phyloP scores from a whole-genome alignment of 2,888 invertebrate genomes.

The Harpagoxenus sublaevis region DNA sequence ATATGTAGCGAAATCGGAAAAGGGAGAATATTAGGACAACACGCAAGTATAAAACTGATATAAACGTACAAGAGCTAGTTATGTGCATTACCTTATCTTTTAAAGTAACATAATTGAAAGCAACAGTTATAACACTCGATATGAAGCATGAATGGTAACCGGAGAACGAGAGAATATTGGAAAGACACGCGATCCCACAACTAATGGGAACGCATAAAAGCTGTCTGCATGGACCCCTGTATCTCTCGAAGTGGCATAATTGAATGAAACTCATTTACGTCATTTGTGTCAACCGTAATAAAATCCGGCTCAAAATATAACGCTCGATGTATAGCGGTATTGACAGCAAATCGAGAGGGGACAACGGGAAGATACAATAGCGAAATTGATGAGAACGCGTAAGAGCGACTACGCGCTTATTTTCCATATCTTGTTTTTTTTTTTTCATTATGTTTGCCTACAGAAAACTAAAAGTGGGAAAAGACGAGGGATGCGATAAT shows the following conservation, averaged over 20 bases:
- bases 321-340: background rate
- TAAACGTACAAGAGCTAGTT: background rate
- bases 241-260: constrained; percentile 13
- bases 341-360: background rate
- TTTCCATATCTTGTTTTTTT: constrained; percentile 13
- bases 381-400: constrained; percentile 5
- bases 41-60: background rate
- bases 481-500: background rate
- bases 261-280: constrained; percentile 8
- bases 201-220: constrained; percentile 20
- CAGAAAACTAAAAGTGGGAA: constrained; percentile 31
- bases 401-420: background rate
- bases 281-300: constrained; percentile 19
- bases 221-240: background rate
- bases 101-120: constrained; percentile 19
- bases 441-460: background rate
- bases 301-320: constrained; percentile 15
- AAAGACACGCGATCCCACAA: constrained; percentile 33
- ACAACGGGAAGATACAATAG: background rate
- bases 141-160: background rate
- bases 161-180: constrained; percentile 21
- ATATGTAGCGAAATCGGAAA: background rate
- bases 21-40: background rate
- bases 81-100: background rate
- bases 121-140: constrained; percentile 17